Base-by-base conservation (phyloP, 2,113 vertebrate species). In the Channa maculata region DNA sequence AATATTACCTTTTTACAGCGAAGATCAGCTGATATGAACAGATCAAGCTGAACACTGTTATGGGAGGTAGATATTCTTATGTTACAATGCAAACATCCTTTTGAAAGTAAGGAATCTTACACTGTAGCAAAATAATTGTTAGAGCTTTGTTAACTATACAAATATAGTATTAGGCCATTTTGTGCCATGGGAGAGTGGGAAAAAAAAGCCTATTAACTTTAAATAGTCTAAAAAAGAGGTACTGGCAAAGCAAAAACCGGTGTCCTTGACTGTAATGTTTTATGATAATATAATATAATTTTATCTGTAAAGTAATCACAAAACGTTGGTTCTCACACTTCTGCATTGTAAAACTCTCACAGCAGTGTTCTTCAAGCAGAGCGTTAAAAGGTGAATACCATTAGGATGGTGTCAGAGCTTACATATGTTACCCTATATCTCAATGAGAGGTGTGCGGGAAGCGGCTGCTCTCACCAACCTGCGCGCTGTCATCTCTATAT, bases 361-460 rank as follows among this genome's bases (percentile, higher is more conserved):
- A 45, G 33, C 13, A 51, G 6, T 15, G 41, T 62, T 45, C 49
- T n/a, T 34, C 6, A 54, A 53, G 75, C 3, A 41, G 59, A 77
- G 52, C 13, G 36, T 36, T 4, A 72, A 54, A 69, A 54, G 48
- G 45, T 62, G 68, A 43, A 54, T 14, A 67, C 45, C 44, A 79
- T n/a, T 24, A 59, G 55, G 36, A 38, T 3, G 13, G 4, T 41
- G 67, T 70, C 58, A 62, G 57, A 58, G 50, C 10, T 38, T 45
- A 46, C 24, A 43, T 13, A 33, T 24, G 62, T 46, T 61, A 55
- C 10, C 14, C 49, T 67, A 66, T 43, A 44, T 55, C 60, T 65
- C 2, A 0, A 39, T 33, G 13, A 51, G 63, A 68, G n/a, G 14
- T 52, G 71, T 7, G 12, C 44, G 46, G 61, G 75, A 62, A 55